Evolutionary conservation across 2,888 invertebrate species (phyloP).

Genomic region (Erebia aethiops): DNA sequence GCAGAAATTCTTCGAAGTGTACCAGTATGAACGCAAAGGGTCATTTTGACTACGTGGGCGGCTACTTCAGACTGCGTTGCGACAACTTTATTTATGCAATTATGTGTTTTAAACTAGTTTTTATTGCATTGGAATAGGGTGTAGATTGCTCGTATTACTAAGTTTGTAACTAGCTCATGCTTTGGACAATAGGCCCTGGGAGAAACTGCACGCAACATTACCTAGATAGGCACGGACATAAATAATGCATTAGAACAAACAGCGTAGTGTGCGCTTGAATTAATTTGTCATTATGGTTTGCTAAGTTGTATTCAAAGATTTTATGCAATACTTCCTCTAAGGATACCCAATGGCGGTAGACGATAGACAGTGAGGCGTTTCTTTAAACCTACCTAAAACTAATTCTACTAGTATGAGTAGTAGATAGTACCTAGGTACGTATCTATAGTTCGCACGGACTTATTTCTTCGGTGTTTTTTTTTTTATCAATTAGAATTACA

Average conservation of each 20-base stretch:
- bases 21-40: conserved; percentile 26
- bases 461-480: too few relatives aligned
- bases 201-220: conserved; percentile 54
- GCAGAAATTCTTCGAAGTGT: conserved; percentile 28
- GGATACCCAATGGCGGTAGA: conserved; percentile 9
- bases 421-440: too few relatives aligned
- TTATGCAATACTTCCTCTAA: conserved; percentile 27
- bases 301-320: conserved; percentile 22
- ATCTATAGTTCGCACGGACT: too few relatives aligned
- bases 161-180: conserved; percentile 37
- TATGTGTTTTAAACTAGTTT: conserved; percentile 14
- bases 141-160: conserved; percentile 21
- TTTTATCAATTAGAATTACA: too few relatives aligned
- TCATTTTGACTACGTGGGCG: conserved; percentile 39
- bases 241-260: conserved; percentile 39
- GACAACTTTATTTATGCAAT: conserved; percentile 27
- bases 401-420: too few relatives aligned
- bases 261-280: conserved; percentile 35
- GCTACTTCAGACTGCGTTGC: conserved; percentile 32
- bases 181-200: conserved; percentile 54
- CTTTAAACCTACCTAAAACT: not conserved
- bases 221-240: conserved; percentile 39
- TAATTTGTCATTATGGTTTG: conserved; percentile 39
- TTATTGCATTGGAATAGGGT: conserved; percentile 31
- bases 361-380: not conserved